Conservation (phyloP, 2,888 invertebrate species). For the Teleiodes luculella region DNA sequence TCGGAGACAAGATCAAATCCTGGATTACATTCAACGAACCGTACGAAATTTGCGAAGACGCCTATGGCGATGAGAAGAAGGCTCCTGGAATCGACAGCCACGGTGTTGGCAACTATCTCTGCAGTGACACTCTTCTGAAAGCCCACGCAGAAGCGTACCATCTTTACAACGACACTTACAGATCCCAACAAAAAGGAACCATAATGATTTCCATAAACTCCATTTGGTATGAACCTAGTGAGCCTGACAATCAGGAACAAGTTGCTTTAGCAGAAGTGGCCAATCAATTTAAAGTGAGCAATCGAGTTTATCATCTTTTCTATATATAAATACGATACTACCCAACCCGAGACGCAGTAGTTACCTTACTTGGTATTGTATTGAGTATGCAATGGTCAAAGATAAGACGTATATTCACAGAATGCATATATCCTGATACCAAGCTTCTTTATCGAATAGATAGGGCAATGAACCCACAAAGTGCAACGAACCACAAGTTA, state of each 20-base stretch:
- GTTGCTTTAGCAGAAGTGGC: constrained; percentile 68
- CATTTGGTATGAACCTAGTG: constrained; percentile 74
- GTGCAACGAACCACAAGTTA: no score
- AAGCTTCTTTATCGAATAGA: no score
- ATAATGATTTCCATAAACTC: constrained; percentile 76
- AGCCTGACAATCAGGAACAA: constrained; percentile 60
- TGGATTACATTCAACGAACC: constrained; percentile 87
- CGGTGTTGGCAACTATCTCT: constrained; percentile 81
- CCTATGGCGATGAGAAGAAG: constrained; percentile 72
- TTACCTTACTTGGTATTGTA: no score
- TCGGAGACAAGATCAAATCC: constrained; percentile 78
- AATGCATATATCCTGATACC: no score
- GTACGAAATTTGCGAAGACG: constrained; percentile 72
- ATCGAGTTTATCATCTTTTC: no score
- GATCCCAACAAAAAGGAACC: constrained; percentile 72
- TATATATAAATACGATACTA: no score
- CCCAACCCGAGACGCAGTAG: no score
- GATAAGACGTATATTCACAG: no score
- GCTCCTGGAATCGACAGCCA: constrained; percentile 76
- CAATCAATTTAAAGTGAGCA: constrained; percentile 70
- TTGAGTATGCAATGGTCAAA: no score
- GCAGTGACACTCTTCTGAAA: constrained; percentile 80
- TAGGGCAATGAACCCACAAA: no score
- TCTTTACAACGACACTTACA: constrained; percentile 80
- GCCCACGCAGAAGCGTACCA: constrained; percentile 84